Conservation (phyloP, 35 echinoderm and acorn worm species). For the Hemicentrotus pulcherrimus region DNA sequence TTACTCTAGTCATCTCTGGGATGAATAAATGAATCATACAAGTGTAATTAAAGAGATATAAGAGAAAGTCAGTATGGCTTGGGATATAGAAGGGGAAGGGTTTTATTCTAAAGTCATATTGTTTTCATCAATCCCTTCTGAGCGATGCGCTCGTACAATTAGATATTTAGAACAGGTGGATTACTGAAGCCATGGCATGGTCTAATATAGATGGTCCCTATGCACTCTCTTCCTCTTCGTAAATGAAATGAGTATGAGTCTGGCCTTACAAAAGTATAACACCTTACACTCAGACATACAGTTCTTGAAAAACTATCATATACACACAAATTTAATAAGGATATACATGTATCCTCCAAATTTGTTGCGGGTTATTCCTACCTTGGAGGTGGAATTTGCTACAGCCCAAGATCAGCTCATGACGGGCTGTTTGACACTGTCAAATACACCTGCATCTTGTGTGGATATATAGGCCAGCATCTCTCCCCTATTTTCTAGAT, state of each 20-base stretch:
- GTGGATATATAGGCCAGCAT: too few relatives aligned
- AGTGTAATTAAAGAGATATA: not conserved
- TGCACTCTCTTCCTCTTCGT: not conserved
- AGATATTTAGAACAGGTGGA: not conserved
- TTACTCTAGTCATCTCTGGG: not conserved
- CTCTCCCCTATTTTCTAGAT: not conserved
- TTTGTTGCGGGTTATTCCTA: too few relatives aligned
- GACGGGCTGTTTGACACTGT: too few relatives aligned
- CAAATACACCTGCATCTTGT: too few relatives aligned
- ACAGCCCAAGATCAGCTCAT: too few relatives aligned
- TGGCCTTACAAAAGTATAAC: not conserved
- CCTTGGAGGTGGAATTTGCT: too few relatives aligned
- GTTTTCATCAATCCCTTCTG: not conserved
- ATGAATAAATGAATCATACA: not conserved
- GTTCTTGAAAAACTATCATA: too few relatives aligned
- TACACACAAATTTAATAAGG: too few relatives aligned
- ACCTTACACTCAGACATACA: too few relatives aligned
- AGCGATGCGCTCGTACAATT: not conserved
- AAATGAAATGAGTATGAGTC: not conserved
- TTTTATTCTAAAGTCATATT: not conserved
- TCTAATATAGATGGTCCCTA: not conserved
- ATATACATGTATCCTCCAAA: too few relatives aligned
- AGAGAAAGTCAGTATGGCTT: not conserved
- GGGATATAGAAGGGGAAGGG: not conserved
- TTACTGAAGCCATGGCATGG: too few relatives aligned